Percentiles rank a stretch among this genome's conserved stretches.
Evolutionary conservation across 2,113 vertebrate genomes (phyloP).

Genomic region (Indicator indicator): DNA sequence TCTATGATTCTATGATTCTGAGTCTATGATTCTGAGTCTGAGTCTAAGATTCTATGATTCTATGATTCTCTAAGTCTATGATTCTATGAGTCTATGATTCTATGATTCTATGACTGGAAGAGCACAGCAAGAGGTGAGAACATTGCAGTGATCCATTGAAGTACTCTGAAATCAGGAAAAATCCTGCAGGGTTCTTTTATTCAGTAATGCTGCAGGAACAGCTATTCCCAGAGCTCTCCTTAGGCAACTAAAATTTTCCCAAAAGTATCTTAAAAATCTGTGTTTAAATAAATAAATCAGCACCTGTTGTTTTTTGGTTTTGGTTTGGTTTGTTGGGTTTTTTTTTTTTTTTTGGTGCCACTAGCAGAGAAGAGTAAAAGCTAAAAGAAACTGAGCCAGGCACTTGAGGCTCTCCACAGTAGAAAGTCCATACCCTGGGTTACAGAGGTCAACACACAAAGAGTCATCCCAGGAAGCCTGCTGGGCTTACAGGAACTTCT

Average conservation of each 20-base stretch:
- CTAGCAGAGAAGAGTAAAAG: not conserved
- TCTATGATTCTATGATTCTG: too few species aligned
- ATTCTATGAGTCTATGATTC: too few species aligned
- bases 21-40: too few species aligned
- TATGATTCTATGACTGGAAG: not conserved
- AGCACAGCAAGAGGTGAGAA: not conserved
- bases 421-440: not conserved
- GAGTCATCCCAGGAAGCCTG: not conserved
- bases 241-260: not conserved
- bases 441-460: not conserved
- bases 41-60: too few species aligned
- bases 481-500: not conserved
- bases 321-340: too few species aligned
- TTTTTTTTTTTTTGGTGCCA: not conserved
- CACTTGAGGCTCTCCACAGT: not conserved
- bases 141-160: not conserved
- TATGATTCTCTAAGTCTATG: too few species aligned
- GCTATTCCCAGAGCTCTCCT: not conserved
- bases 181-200: not conserved
- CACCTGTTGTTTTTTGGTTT: not conserved
- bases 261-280: not conserved
- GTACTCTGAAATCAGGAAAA: not conserved
- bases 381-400: not conserved
- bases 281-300: not conserved
- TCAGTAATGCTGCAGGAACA: not conserved